Percentiles rank a stretch among this genome's conserved stretches.
Evolutionary conservation across 2,888 invertebrate species (phyloP).

Genomic region (Agrochola lota): DNA sequence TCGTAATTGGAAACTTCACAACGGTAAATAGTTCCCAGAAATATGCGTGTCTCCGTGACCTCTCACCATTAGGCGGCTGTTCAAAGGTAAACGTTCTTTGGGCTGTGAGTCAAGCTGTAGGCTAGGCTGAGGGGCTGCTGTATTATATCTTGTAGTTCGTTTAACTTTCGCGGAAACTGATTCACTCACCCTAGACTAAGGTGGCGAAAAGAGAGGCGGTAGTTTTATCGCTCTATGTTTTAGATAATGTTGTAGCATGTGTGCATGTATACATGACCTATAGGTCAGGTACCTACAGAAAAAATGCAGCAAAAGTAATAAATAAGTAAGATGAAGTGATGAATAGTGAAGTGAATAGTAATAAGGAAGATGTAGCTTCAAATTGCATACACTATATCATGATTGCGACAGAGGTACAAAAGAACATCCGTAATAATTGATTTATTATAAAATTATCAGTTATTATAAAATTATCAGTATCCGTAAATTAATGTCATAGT

Average conservation of each 20-base stretch:
- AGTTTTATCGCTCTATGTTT: background rate
- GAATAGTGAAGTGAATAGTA: too few species aligned
- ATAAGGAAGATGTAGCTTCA: background rate
- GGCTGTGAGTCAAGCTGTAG: constrained; percentile 61
- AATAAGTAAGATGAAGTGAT: too few species aligned
- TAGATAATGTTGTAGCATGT: background rate
- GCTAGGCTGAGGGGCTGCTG: constrained; percentile 13
- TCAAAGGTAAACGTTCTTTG: constrained; percentile 58
- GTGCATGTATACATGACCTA: too few species aligned
- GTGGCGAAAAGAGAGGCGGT: constrained; percentile 17
- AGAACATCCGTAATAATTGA: constrained; percentile 16
- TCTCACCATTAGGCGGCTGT: constrained; percentile 49
- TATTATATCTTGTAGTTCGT: constrained; percentile 48
- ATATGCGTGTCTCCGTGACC: constrained; percentile 52
- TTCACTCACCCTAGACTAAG: constrained; percentile 40
- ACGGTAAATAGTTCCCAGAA: constrained; percentile 48
- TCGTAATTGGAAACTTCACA: constrained; percentile 22
- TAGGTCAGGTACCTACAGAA: too few species aligned
- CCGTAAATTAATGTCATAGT: background rate
- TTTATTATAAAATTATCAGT: constrained; percentile 18
- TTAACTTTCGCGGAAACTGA: constrained; percentile 60
- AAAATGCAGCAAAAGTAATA: too few species aligned
- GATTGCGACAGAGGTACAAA: constrained; percentile 11
- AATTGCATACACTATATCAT: background rate
- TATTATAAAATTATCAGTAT: constrained; percentile 29